These are phyloP conservation scores for Cheilosia vulpina DNA, from an alignment of 2,888 invertebrate species.

Conservation along the genomic window DNA sequence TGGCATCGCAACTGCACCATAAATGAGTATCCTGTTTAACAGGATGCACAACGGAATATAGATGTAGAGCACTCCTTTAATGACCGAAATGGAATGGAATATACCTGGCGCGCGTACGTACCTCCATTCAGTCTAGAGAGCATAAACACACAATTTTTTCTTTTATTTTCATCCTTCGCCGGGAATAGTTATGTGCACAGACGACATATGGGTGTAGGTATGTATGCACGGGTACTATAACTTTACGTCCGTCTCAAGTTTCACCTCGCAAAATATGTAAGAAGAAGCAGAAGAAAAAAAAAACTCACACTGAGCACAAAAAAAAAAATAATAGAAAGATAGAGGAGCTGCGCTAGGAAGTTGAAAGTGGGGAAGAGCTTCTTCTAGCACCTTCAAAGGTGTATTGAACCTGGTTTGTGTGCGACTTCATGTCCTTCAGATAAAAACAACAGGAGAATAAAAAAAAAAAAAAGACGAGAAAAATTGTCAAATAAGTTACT, in stretches of 20 bases:
- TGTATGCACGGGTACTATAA: conserved; percentile 53
- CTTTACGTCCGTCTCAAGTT: conserved; percentile 74
- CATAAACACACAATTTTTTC: conserved; percentile 37
- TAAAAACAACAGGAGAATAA: conserved; percentile 56
- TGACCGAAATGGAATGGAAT: conserved; percentile 59
- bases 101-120: conserved; percentile 37
- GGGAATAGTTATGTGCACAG: conserved; percentile 51
- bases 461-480: conserved; percentile 7
- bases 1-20: conserved; percentile 65
- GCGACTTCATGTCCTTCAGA: conserved; percentile 57
- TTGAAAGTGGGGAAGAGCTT: conserved; percentile 52
- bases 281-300: conserved; percentile 34
- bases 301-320: conserved; percentile 10
- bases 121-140: conserved; percentile 26
- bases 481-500: conserved; percentile 71
- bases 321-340: conserved; percentile 53
- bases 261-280: conserved; percentile 28
- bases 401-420: conserved; percentile 69
- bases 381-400: conserved; percentile 72
- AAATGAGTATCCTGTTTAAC: conserved; percentile 64
- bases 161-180: conserved; percentile 7
- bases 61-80: conserved; percentile 47
- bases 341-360: conserved; percentile 23
- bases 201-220: conserved; percentile 39
- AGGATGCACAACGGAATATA: conserved; percentile 37